Evolutionary conservation across 2,797 vertebrate genomes (phyloP).

Genomic region (Brotula barbata): DNA sequence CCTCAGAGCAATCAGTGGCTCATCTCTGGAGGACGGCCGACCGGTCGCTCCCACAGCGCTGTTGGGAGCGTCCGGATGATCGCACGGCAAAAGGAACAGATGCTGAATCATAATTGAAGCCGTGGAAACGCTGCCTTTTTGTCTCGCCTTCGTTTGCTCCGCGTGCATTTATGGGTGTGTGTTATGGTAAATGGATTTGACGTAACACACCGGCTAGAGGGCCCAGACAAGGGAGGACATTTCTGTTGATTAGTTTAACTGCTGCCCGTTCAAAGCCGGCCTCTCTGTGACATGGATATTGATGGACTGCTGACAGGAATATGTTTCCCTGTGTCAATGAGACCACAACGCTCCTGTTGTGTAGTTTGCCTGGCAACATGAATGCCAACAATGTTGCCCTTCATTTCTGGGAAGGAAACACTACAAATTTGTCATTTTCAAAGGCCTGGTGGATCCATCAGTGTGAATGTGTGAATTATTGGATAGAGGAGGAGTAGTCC

Average conservation of each 20-base stretch:
- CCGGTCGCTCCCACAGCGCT: conserved; percentile 35
- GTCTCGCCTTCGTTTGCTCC: conserved; percentile 34
- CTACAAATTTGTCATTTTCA: conserved; percentile 42
- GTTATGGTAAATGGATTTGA: conserved; percentile 34
- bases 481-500: conserved; percentile 13
- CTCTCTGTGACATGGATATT: conserved; percentile 74
- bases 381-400: conserved; percentile 38
- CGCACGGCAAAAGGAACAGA: conserved; percentile 66
- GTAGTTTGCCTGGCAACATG: conserved; percentile 56
- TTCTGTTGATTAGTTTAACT: conserved; percentile 72
- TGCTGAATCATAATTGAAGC: conserved; percentile 73
- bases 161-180: neutral
- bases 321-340: conserved; percentile 70
- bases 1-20: conserved; percentile 61
- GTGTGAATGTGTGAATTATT: conserved; percentile 41
- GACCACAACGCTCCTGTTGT: conserved; percentile 55
- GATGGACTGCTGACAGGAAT: conserved; percentile 75
- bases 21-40: conserved; percentile 52
- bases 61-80: conserved; percentile 39
- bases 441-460: conserved; percentile 38
- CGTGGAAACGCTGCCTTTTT: conserved; percentile 52
- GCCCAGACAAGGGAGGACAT: conserved; percentile 51
- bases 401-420: conserved; percentile 27
- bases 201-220: conserved; percentile 35
- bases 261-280: conserved; percentile 57